Percentiles rank a stretch among this genome's conserved stretches.
Conservation (phyloP, 2,113 vertebrate genomes). For the Nothoprocta perdicaria region DNA sequence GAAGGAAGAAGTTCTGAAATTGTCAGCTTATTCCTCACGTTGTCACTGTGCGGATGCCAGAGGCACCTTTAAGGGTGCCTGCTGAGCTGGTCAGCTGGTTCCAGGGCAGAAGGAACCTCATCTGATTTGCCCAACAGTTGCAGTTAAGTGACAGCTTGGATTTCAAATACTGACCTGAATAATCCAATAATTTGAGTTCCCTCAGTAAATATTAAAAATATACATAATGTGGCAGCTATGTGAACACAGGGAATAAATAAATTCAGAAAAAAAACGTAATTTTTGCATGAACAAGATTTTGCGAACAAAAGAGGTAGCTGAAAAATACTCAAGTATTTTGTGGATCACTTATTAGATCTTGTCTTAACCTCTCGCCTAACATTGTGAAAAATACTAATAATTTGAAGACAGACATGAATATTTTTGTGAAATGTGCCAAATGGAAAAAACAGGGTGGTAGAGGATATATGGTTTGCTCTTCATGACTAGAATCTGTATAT, state of each 20-base stretch:
- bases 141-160: not conserved
- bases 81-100: not conserved
- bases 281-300: not conserved
- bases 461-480: constrained; percentile 67
- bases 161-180: not conserved
- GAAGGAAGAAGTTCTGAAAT: not conserved
- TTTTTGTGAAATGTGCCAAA: constrained; percentile 58
- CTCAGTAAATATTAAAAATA: not conserved
- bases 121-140: not conserved
- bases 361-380: constrained; percentile 2
- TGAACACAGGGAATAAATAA: not conserved
- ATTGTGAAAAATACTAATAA: constrained; percentile 49
- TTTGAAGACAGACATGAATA: constrained; percentile 34
- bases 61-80: not conserved
- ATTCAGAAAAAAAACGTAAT: not conserved
- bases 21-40: not conserved
- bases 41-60: not conserved
- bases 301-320: not conserved
- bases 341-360: not conserved
- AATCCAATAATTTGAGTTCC: not conserved
- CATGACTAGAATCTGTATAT: constrained; percentile 69
- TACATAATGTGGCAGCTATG: not conserved
- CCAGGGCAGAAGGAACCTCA: not conserved
- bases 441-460: constrained; percentile 66
- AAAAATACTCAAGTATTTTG: not conserved